Evolutionary conservation across 1,140 invertebrate genomes (phyloP), one percentile per base, ranked within the genome.

Genomic region (Elymnias hypermnestra): DNA sequence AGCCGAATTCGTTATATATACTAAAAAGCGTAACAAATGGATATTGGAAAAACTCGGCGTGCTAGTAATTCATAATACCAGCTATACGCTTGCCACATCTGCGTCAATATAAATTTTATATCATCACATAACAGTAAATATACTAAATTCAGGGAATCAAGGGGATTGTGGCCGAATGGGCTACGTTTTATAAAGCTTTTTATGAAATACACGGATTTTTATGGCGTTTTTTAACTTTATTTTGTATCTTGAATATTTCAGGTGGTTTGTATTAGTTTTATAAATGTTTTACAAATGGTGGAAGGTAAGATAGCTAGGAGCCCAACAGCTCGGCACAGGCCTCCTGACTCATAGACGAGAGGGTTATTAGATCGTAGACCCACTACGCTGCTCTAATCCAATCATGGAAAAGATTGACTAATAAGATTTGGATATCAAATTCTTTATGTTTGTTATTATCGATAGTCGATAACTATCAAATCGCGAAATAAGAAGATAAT

Each of bases 151-250:
- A 19, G 3, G 18, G 10, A 36, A 21, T 36, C 12, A 10, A 40
- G 29, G n/a, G 28, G 21, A 28, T 48, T 31, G 15, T 35, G 31
- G 31, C 17, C 19, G 31, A 26, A 15, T 21, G 10, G 37, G 12
- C 36, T 22, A 18, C 2, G 15, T 10, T 31, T 38, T 25, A 48
- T 48, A 48, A 40, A 48, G 45, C 37, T 40, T 48, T 40, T 36
- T 48, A 40, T 48, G 45, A 37, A 28, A 39, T 40, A 48, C 45
- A 48, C 21, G 36, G 37, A 40, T 39, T 48, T 47, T 48, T 48
- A 48, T 48, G 35, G 45, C 26, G 14, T n/a, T 36, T 45, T 15
- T 31, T 29, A 21, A 35, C 37, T 22, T 31, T 48, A 40, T 36
- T 23, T 17, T 18, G 37, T 29, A 37, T 39, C 19, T 6, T 23